Evolutionary conservation across 2,113 vertebrate species (phyloP).

Genomic region (Rhipidura dahli): DNA sequence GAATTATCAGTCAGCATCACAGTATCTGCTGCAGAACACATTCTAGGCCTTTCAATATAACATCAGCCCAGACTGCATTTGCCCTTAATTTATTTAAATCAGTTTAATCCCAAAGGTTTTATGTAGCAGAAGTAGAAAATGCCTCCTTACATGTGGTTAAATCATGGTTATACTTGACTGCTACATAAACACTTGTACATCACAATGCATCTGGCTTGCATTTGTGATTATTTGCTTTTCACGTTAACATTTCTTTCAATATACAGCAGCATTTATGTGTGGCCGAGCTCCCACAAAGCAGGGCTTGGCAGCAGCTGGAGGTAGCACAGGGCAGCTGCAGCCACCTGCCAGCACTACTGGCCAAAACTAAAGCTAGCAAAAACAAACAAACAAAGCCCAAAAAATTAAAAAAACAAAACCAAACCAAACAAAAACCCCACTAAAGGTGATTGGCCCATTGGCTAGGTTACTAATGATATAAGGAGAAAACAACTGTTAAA

Average conservation of each 20-base stretch:
- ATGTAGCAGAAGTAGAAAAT: not conserved
- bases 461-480: not conserved
- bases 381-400: not conserved
- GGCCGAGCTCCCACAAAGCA: not conserved
- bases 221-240: not conserved
- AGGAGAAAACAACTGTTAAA: not conserved
- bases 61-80: not conserved
- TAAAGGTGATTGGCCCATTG: not conserved
- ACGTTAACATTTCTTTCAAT: not conserved
- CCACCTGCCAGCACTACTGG: conserved; percentile 48
- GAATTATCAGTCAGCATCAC: not conserved
- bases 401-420: not conserved
- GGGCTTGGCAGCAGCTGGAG: conserved; percentile 49
- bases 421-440: not conserved
- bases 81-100: not conserved
- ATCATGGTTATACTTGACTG: not conserved
- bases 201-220: not conserved
- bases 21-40: not conserved
- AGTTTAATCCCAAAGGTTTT: not conserved
- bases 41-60: not conserved
- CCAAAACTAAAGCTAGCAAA: not conserved
- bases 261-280: not conserved
- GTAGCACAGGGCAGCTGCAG: not conserved
- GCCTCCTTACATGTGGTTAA: not conserved
- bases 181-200: not conserved